phyloP scores from a whole-genome alignment of 2,797 vertebrate genomes.

The Staurois parvus region DNA sequence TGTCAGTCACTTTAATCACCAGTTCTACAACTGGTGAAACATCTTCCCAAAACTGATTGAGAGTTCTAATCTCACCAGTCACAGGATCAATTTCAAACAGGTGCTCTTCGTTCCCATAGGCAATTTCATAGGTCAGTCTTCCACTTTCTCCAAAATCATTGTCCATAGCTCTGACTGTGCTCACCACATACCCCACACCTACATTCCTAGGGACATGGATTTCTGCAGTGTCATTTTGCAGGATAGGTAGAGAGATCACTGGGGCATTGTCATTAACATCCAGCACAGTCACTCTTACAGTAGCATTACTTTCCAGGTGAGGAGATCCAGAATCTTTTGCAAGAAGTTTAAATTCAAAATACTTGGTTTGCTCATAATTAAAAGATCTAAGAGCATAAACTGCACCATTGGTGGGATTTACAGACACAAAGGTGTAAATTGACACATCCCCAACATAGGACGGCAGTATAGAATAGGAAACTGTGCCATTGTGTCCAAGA shows the following conservation, averaged over 20 bases:
- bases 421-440: slow-evolving; percentile 96
- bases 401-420: slow-evolving; percentile 97
- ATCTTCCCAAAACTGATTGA: slow-evolving; percentile 95
- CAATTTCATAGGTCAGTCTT: slow-evolving; percentile 96
- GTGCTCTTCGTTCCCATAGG: slow-evolving; percentile 95
- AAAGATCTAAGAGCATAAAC: slow-evolving; percentile 97
- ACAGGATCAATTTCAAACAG: slow-evolving; percentile 95
- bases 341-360: slow-evolving; percentile 96
- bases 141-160: slow-evolving; percentile 97
- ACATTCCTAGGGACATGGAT: slow-evolving; percentile 96
- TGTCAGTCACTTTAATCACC: slow-evolving; percentile 94
- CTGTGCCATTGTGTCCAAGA: slow-evolving; percentile 94
- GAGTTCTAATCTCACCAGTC: slow-evolving; percentile 93
- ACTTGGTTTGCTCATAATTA: slow-evolving; percentile 97
- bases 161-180: slow-evolving; percentile 93
- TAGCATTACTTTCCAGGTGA: slow-evolving; percentile 94
- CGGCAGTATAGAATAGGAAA: slow-evolving; percentile 95
- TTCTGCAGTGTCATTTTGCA: slow-evolving; percentile 96
- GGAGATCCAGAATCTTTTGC: slow-evolving; percentile 96
- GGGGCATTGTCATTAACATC: slow-evolving; percentile 98
- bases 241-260: slow-evolving; percentile 90
- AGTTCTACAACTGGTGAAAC: slow-evolving; percentile 91
- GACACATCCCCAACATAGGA: slow-evolving; percentile 96
- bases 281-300: slow-evolving; percentile 91
- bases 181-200: slow-evolving; percentile 93